These are phyloP conservation scores for Bombylius discolor DNA, from an alignment of 2,888 invertebrate genomes.

Conservation along the genomic window DNA sequence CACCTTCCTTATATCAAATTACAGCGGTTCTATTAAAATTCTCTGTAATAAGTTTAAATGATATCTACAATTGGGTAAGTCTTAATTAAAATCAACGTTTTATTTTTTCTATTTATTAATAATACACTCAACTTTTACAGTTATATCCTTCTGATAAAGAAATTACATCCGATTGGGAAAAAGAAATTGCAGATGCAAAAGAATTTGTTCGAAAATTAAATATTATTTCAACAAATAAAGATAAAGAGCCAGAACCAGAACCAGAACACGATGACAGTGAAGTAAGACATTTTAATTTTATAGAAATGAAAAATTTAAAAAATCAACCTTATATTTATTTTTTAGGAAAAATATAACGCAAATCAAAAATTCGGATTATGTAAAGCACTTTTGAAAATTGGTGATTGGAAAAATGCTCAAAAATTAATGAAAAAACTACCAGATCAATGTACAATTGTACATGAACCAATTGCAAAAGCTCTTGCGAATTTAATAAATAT, in stretches of 20 bases:
- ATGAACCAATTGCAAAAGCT: slow-evolving; percentile 64
- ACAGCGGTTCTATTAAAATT: slow-evolving; percentile 84
- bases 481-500: slow-evolving; percentile 69
- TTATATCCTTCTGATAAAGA: slow-evolving; percentile 72
- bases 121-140: slow-evolving; percentile 34
- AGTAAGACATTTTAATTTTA: slow-evolving; percentile 32
- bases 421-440: slow-evolving; percentile 72
- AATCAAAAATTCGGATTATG: slow-evolving; percentile 93
- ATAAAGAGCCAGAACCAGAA: slow-evolving; percentile 58
- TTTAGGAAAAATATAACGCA: slow-evolving; percentile 29
- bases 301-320: not conserved
- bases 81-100: not conserved
- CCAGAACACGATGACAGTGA: slow-evolving; percentile 54
- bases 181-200: slow-evolving; percentile 67
- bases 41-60: slow-evolving; percentile 69
- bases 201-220: slow-evolving; percentile 79
- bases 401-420: slow-evolving; percentile 81
- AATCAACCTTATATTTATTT: too few relatives aligned
- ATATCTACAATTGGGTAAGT: slow-evolving; percentile 83
- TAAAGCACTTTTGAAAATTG: slow-evolving; percentile 74
- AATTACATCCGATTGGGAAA: slow-evolving; percentile 70
- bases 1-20: slow-evolving; percentile 74
- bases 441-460: slow-evolving; percentile 60
- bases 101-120: not conserved
- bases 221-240: slow-evolving; percentile 67